Evolutionary conservation across 2,888 invertebrate species (phyloP).

Genomic region (Tipula unca): DNA sequence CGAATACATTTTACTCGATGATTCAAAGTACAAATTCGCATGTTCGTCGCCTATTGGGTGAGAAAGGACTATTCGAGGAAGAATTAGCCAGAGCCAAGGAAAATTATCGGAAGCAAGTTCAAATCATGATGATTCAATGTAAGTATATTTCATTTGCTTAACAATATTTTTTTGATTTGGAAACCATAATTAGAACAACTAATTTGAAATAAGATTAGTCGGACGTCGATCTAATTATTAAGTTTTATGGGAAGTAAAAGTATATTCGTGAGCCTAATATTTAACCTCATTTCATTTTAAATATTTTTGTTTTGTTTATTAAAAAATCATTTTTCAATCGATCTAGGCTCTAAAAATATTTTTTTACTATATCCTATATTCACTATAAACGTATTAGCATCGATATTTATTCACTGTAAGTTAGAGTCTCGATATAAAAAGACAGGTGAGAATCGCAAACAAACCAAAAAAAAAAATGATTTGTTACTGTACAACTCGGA

Average conservation of each 20-base stretch:
- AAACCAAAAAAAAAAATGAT: not conserved
- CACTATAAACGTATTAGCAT: not conserved
- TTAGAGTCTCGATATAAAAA: not conserved
- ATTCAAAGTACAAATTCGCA: constrained; percentile 92
- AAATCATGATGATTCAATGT: constrained; percentile 84
- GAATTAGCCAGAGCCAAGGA: constrained; percentile 80
- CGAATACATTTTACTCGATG: constrained; percentile 90
- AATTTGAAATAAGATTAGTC: not conserved
- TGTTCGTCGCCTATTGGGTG: constrained; percentile 72
- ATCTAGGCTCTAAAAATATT: not conserved
- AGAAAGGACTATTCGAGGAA: constrained; percentile 80
- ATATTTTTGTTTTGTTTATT: not conserved
- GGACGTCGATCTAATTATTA: not conserved
- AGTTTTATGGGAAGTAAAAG: not conserved
- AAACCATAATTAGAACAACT: not conserved
- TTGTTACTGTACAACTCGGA: not conserved
- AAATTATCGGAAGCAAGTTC: constrained; percentile 73
- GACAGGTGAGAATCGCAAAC: not conserved
- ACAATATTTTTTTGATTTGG: not conserved
- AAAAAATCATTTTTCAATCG: not conserved
- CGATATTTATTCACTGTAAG: not conserved
- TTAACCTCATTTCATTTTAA: not conserved
- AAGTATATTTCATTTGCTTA: constrained; percentile 47
- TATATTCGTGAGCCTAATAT: not conserved
- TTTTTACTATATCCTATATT: not conserved